Base-by-base conservation (phyloP, 2,113 vertebrate genomes). In the Coregonus clupeaformis region DNA sequence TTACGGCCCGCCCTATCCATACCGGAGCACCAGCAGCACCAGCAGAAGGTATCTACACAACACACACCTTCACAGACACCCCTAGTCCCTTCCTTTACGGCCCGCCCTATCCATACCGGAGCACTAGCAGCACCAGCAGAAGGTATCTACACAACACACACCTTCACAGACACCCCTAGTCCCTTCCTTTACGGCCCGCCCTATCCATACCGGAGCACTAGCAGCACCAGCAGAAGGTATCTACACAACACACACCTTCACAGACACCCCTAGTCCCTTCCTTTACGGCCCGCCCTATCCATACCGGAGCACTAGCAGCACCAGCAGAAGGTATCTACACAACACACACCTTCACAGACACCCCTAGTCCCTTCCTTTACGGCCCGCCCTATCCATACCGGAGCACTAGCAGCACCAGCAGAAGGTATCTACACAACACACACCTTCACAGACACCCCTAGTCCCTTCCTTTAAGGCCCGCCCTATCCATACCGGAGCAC, bases 211-310 rank as follows among this genome's bases (percentile, higher is more conserved):
- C 36, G 69, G 97, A 99, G 79, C 93, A 94, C 67, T 92, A 89
- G 62, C 84, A 88, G 30, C 87, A 89, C 52, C 87, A 94, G 78
- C 91, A 93, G 78, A 98, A 99, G 95, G 96, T 97, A 86, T 16
- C 52, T 18, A 55, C 52, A 55, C 18, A 55, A 14, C 52, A 55
- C 36, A 42, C 36, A 42, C 52, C 52, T 55, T 42, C 52, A 18
- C 52, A 20, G 52, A 55, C 52, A 14, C 36, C 2, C 36, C 9
- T 11, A 42, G 36, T 42, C 2, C 36, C 9, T 42, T 42, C 7
- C 36, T 42, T 42, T 42, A 11, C 9, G 36, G 36, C 36, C 36
- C 36, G 2, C 7, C 9, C 2, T 42, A 42, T 42, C 36, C 9
- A 42, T 42, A 42, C 36, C 36, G 69, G 97, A 99, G 79, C 93